Percentiles rank a stretch among this genome's conserved stretches.
Evolutionary conservation across 2,797 vertebrate species (phyloP).

Genomic region (Mareca penelope): DNA sequence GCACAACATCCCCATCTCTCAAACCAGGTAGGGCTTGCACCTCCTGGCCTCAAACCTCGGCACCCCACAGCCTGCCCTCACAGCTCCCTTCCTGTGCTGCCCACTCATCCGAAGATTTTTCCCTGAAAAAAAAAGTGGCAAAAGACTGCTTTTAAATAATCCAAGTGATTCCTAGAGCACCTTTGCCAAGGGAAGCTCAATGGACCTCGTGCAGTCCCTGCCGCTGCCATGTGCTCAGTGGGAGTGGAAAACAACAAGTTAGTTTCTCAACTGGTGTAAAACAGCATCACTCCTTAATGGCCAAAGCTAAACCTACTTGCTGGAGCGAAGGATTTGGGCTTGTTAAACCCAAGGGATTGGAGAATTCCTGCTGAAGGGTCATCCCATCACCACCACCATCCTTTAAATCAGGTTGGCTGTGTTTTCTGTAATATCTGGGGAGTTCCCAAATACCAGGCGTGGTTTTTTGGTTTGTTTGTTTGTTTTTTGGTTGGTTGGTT

Average conservation of each 20-base stretch:
- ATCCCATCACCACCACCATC: not conserved
- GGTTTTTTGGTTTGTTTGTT: too few species aligned
- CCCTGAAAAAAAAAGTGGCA: too few species aligned
- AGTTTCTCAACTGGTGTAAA: not conserved
- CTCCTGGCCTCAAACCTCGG: not conserved
- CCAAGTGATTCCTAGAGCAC: rapidly evolving
- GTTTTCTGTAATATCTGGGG: slow-evolving; percentile 63
- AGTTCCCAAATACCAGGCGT: slow-evolving; percentile 60
- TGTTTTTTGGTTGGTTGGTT: not conserved
- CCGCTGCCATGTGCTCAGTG: not conserved
- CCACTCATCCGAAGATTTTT: too few species aligned
- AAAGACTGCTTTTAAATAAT: not conserved
- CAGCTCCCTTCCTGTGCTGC: not conserved
- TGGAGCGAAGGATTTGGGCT: not conserved
- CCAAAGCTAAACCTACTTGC: not conserved
- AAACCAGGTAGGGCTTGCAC: not conserved
- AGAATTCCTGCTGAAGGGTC: not conserved
- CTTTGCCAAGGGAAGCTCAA: not conserved
- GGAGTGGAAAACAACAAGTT: not conserved
- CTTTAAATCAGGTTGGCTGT: slow-evolving; percentile 37
- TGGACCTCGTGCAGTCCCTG: not conserved
- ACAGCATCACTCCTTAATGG: not conserved
- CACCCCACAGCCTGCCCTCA: rapidly evolving
- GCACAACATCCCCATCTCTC: not conserved
- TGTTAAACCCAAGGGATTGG: not conserved